A percentile compares a stretch with the other conserved stretches of the same genome.
These are phyloP conservation scores for Pocillopora verrucosa DNA, from an alignment of 64 coral and sea anemone species.

Conservation along the genomic window DNA sequence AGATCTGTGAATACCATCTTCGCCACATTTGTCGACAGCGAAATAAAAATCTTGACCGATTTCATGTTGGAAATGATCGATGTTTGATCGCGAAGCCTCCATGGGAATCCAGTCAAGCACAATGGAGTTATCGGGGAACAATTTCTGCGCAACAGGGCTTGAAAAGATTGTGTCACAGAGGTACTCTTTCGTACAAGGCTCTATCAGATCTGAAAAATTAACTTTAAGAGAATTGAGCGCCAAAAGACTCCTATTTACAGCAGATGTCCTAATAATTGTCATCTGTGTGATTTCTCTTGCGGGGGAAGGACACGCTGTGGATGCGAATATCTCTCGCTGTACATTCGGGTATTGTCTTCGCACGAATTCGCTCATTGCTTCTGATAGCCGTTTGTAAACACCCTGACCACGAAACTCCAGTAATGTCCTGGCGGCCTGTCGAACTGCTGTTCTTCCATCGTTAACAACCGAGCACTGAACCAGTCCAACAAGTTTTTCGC, in stretches of 20 bases:
- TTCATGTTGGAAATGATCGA: constrained; percentile 41
- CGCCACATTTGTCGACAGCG: too few relatives aligned
- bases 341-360: background rate
- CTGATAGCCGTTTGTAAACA: background rate
- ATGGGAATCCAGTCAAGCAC: background rate
- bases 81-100: constrained; percentile 16
- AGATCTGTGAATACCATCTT: too few relatives aligned
- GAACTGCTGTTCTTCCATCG: too few relatives aligned
- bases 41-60: too few relatives aligned
- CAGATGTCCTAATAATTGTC: background rate
- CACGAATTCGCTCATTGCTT: background rate
- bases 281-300: background rate
- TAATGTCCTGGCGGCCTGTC: too few relatives aligned
- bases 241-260: background rate
- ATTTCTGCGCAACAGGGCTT: background rate
- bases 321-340: background rate
- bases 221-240: background rate
- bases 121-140: constrained; percentile 4
- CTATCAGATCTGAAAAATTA: background rate
- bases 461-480: too few relatives aligned
- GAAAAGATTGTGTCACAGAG: background rate
- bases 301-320: background rate
- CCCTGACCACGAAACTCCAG: too few relatives aligned
- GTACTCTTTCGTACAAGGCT: background rate
- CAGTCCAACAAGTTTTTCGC: too few relatives aligned